Base-by-base conservation (phyloP, 1,140 invertebrate genomes). In the Manduca sexta region DNA sequence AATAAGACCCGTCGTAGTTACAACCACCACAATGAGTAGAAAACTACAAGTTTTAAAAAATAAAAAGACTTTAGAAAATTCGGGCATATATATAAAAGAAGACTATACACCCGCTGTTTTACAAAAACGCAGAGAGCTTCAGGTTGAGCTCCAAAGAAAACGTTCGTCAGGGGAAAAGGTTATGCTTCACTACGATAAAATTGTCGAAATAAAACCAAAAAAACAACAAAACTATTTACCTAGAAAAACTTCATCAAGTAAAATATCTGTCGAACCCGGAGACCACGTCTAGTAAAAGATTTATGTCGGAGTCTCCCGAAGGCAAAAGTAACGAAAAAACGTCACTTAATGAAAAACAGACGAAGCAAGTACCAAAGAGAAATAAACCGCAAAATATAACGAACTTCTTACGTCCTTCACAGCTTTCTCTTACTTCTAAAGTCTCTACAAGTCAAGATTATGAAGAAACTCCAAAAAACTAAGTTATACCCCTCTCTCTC, bases 401-500 rank as follows among this genome's bases (percentile, higher is more conserved):
- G n/a, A n/a, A n/a, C n/a, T n/a, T n/a, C n/a, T n/a, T n/a, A n/a
- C n/a, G n/a, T n/a, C n/a, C n/a, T n/a, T n/a, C n/a, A n/a, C n/a
- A n/a, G n/a, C n/a, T n/a, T n/a, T n/a, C n/a, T n/a, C n/a, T n/a
- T n/a, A n/a, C n/a, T n/a, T n/a, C n/a, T n/a, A 45, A 57, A 10
- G 31, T 13, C 33, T 2, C 2, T 34, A 34, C 33, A 34, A 10
- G 2, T 3, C 2, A 13, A 2, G 33, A 34, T 34, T 2, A 34
- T n/a, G n/a, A 34, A 13, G 33, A 34, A 34, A 3, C 2, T 14
- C 8, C 8, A 42, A 39, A 48, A 45, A 40, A 45, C 42, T 52
- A 49, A 45, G 17, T 29, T 29, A 34, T 21, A 10, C 17, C 44
- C 26, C 43, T 47, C 52, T n/a, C n/a, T n/a, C 39, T n/a, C 26